Evolutionary conservation across 1,140 invertebrate genomes (phyloP).

Genomic region (Vanessa tameamea): DNA sequence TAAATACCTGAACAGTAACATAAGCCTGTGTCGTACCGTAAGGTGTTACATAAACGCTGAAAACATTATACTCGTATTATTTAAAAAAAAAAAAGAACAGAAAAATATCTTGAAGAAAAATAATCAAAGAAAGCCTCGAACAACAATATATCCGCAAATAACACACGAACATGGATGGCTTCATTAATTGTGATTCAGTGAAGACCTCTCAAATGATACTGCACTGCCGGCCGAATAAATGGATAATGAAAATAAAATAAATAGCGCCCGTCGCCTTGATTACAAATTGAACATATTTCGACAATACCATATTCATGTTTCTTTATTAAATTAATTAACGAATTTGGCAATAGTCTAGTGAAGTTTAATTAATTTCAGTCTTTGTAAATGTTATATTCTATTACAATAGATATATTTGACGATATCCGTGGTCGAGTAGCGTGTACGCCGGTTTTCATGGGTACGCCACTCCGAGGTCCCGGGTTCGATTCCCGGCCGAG

Average conservation of each 20-base stretch:
- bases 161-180: not conserved
- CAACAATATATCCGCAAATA: conserved; percentile 11
- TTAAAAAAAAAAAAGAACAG: not conserved
- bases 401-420: too few species aligned
- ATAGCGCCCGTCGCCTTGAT: not conserved
- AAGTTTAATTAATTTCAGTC: too few species aligned
- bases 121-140: not conserved
- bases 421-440: too few species aligned
- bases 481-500: too few species aligned
- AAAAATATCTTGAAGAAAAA: not conserved
- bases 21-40: too few species aligned
- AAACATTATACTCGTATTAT: too few species aligned
- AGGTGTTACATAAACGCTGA: too few species aligned
- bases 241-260: conserved; percentile 7
- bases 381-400: too few species aligned
- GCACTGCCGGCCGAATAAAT: not conserved
- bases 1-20: too few species aligned
- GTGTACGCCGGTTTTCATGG: too few species aligned
- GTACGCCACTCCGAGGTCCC: too few species aligned
- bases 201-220: conserved; percentile 10
- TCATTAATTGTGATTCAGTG: conserved; percentile 22
- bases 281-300: not conserved
- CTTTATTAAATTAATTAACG: conserved; percentile 2
- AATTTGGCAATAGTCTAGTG: too few species aligned
- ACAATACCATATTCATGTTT: not conserved